These are phyloP conservation scores for Drosophila trapezifrons DNA, from an alignment of 1,140 invertebrate genomes.

Conservation along the genomic window DNA sequence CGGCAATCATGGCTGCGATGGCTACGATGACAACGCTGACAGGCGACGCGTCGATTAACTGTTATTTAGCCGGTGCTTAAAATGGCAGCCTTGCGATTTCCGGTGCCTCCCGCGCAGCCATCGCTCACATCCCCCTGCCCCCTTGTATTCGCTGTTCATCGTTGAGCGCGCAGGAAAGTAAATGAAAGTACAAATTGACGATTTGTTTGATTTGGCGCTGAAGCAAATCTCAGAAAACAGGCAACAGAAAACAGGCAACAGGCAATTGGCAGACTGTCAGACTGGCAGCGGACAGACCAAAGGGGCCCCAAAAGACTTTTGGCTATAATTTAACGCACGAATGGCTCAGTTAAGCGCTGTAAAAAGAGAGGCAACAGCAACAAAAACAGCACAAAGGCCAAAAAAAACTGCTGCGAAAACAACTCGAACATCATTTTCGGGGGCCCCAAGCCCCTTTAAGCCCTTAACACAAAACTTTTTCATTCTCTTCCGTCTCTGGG, in stretches of 20 bases:
- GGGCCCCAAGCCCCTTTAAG: slow-evolving; percentile 56
- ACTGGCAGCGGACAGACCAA: slow-evolving; percentile 10
- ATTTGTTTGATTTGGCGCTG: slow-evolving; percentile 78
- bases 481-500: slow-evolving; percentile 32
- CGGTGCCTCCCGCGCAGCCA: slow-evolving; percentile 26
- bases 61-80: slow-evolving; percentile 78
- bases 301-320: slow-evolving; percentile 56
- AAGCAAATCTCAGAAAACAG: slow-evolving; percentile 60
- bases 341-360: slow-evolving; percentile 71
- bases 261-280: slow-evolving; percentile 1
- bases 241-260: slow-evolving; percentile 13
- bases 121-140: too few relatives aligned
- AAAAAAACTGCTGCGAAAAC: slow-evolving; percentile 43
- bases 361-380: slow-evolving; percentile 52
- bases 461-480: slow-evolving; percentile 61
- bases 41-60: slow-evolving; percentile 75
- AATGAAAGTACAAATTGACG: slow-evolving; percentile 81
- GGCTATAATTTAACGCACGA: slow-evolving; percentile 80
- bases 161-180: slow-evolving; percentile 67
- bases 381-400: slow-evolving; percentile 19
- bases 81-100: slow-evolving; percentile 77
- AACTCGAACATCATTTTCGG: slow-evolving; percentile 35
- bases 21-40: slow-evolving; percentile 57
- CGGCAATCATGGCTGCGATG: slow-evolving; percentile 32
- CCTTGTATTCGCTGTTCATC: slow-evolving; percentile 43